Conservation (phyloP, 2,888 invertebrate species). For the Trachelus iudaicus region DNA sequence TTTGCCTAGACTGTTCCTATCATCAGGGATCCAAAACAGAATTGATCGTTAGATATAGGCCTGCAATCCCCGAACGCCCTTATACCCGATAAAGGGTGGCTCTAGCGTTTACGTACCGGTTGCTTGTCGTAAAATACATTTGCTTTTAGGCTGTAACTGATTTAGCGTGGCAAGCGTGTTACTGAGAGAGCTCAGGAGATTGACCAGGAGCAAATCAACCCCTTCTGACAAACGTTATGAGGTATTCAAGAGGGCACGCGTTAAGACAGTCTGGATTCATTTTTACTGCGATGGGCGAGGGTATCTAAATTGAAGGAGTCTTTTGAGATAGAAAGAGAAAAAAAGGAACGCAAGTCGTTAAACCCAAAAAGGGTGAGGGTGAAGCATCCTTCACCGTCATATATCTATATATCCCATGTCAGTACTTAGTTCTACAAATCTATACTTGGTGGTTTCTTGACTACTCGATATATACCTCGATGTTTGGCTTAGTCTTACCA, state of each 20-base stretch:
- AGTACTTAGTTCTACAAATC: too few species aligned
- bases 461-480: too few species aligned
- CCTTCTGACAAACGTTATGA: slow-evolving; percentile 20
- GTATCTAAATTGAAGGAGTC: slow-evolving; percentile 19
- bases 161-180: slow-evolving; percentile 56
- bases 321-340: neutral
- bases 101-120: neutral
- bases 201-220: slow-evolving; percentile 28
- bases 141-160: slow-evolving; percentile 44
- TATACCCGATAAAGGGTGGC: neutral
- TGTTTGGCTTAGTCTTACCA: slow-evolving; percentile 26
- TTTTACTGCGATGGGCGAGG: neutral
- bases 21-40: too few species aligned
- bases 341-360: neutral
- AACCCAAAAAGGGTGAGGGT: too few species aligned
- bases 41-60: too few species aligned
- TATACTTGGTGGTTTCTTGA: too few species aligned
- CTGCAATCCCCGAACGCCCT: neutral
- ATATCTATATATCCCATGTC: too few species aligned
- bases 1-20: too few species aligned
- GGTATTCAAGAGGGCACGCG: neutral
- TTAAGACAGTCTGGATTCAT: too few species aligned
- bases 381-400: too few species aligned
- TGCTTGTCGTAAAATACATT: slow-evolving; percentile 16
- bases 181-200: slow-evolving; percentile 42